Percentiles rank a stretch among this genome's conserved stretches.
Evolutionary conservation across 2,113 vertebrate species (phyloP).

Genomic region (Gadus chalcogrammus): DNA sequence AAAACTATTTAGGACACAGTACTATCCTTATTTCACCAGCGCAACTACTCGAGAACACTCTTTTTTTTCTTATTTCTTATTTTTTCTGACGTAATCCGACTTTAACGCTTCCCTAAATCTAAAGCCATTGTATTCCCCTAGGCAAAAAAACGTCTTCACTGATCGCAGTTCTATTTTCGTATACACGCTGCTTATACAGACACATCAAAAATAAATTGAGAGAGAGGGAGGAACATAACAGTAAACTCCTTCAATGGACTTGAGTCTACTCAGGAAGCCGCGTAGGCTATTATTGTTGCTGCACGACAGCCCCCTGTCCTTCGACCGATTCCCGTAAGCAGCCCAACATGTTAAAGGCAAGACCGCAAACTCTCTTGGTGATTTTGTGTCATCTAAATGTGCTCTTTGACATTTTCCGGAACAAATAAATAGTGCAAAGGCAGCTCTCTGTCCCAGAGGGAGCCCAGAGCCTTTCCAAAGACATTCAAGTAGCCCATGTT

Average conservation of each 20-base stretch:
- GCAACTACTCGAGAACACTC: conserved; percentile 1
- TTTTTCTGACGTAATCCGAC: background rate
- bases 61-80: too few species aligned
- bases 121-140: too few species aligned
- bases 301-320: background rate
- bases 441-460: conserved; percentile 71
- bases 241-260: too few species aligned
- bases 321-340: background rate
- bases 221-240: too few species aligned
- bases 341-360: conserved; percentile 14
- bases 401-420: conserved; percentile 43
- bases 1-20: too few species aligned
- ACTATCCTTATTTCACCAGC: conserved; percentile 2
- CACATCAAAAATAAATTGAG: too few species aligned
- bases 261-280: too few species aligned
- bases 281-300: background rate
- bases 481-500: conserved; percentile 68
- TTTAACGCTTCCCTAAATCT: background rate
- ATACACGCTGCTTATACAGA: too few species aligned
- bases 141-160: too few species aligned
- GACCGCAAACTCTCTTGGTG: conserved; percentile 14
- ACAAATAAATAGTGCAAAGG: conserved; percentile 56
- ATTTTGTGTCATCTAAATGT: conserved; percentile 36
- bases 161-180: too few species aligned
- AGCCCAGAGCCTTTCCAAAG: conserved; percentile 75